These are phyloP conservation scores for Gorsachius goisagi DNA, from an alignment of 2,113 vertebrate species.

Conservation along the genomic window DNA sequence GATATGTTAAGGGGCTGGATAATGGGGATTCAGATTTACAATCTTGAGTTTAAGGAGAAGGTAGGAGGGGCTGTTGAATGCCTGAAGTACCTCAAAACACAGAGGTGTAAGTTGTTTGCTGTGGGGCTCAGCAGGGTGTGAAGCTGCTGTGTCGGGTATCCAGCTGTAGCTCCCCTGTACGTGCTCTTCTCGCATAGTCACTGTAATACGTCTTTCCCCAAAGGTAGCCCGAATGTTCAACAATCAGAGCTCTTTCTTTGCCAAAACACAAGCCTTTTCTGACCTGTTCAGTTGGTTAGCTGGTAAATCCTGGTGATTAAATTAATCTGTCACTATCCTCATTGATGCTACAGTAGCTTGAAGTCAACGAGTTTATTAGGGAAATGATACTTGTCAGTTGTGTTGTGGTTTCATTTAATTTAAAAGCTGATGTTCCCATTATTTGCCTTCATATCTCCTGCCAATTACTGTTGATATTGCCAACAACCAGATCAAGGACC, in stretches of 20 bases:
- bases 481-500: slow-evolving; percentile 37
- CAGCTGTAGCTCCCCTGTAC: background rate
- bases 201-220: background rate
- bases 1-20: background rate
- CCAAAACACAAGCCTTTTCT: background rate
- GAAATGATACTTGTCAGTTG: background rate
- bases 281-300: background rate
- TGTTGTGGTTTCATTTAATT: slow-evolving; percentile 1
- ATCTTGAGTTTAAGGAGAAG: background rate
- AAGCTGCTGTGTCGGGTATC: background rate
- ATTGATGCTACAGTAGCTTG: background rate
- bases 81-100: background rate
- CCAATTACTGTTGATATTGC: slow-evolving; percentile 34
- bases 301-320: background rate
- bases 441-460: slow-evolving; percentile 26
- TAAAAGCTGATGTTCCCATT: slow-evolving; percentile 22
- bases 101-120: accelerated
- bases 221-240: background rate
- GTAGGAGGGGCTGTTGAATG: background rate
- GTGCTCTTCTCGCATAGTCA: background rate
- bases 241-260: background rate
- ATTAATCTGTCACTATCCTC: background rate
- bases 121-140: background rate
- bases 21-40: background rate
- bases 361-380: background rate